Evolutionary conservation across 2,797 vertebrate genomes (phyloP), one percentile per base, ranked within the genome.

Genomic region (Malurus leucopterus): DNA sequence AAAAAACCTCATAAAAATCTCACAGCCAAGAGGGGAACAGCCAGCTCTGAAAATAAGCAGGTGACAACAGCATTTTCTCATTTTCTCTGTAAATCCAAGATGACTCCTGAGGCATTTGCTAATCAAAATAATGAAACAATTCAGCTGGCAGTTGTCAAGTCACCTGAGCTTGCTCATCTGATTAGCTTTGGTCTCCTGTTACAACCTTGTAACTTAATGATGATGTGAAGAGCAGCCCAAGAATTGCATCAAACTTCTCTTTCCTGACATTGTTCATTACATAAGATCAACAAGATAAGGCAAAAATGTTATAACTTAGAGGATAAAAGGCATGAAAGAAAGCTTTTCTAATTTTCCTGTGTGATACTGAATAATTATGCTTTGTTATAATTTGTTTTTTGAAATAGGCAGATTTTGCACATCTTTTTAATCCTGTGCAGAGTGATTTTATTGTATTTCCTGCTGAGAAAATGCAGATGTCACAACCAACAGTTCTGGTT

Each of bases 121-220:
- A 82, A 81, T 74, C 61, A 67, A 79, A 93, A 69, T 36, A 75
- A 69, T 53, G 68, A 84, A 95, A 82, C 50, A 26, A 61, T 86
- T 91, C 22, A 27, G 24, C 26, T 76, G 70, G 22, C 32, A 86
- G 34, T 62, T 83, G 15, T 57, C 74, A 84, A 38, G 46, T 81
- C 64, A 85, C 70, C 70, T 76, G 89, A 89, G 59, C 58, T 92
- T 92, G 27, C 58, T 84, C 40, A 58, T 22, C 47, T 24, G 50
- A 55, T 82, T 58, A 71, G 36, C 29, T 88, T 22, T 54, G 54
- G 11, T 54, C 36, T 82, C 53, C 26, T 70, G 27, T 47, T 86
- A 21, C 2, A 29, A 84, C 70, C 78, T 65, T 73, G 36, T 44
- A 47, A 61, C 15, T 82, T 91, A 58, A 85, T 26, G 67, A 38